These are phyloP conservation scores for Beroe forskalii DNA, from an alignment of 37 sponge, comb jelly and placozoan species.

Conservation along the genomic window DNA sequence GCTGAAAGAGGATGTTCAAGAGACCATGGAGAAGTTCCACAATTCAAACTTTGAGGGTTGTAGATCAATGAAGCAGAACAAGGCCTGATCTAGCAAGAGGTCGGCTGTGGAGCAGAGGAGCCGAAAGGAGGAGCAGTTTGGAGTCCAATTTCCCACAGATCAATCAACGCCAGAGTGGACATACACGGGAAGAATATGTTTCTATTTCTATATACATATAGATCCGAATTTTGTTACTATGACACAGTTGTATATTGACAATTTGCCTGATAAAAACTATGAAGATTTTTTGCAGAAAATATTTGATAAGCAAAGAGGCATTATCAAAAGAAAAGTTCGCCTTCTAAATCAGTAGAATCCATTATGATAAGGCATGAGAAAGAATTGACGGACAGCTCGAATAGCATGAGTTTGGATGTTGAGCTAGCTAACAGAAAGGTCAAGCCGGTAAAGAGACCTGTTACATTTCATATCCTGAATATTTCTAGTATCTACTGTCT, in stretches of 20 bases:
- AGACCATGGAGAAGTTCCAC: background rate
- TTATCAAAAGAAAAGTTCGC: slow-evolving; percentile 51
- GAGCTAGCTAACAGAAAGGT: slow-evolving; percentile 36
- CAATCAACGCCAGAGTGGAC: slow-evolving; percentile 15
- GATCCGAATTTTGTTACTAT: slow-evolving; percentile 29
- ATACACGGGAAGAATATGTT: background rate
- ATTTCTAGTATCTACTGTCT: background rate
- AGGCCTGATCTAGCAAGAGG: background rate
- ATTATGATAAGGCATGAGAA: slow-evolving; percentile 32
- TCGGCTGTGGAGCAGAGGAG: too few species aligned
- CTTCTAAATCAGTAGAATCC: slow-evolving; percentile 9
- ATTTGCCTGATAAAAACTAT: slow-evolving; percentile 12
- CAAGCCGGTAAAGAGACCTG: slow-evolving; percentile 20
- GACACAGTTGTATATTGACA: slow-evolving; percentile 61
- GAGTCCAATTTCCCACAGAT: slow-evolving; percentile 42
- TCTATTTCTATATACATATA: background rate
- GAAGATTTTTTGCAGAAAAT: slow-evolving; percentile 28
- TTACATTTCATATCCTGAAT: slow-evolving; percentile 33
- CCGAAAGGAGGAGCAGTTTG: background rate
- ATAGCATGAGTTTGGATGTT: background rate
- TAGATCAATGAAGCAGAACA: background rate
- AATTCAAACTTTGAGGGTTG: slow-evolving; percentile 1
- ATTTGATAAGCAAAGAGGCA: slow-evolving; percentile 32
- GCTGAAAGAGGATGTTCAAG: slow-evolving; percentile 12
- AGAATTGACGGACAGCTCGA: slow-evolving; percentile 4